Evolutionary conservation across 37 sponge, comb jelly and placozoan species (phyloP).

Genomic region (Cliona cf. orientalis): DNA sequence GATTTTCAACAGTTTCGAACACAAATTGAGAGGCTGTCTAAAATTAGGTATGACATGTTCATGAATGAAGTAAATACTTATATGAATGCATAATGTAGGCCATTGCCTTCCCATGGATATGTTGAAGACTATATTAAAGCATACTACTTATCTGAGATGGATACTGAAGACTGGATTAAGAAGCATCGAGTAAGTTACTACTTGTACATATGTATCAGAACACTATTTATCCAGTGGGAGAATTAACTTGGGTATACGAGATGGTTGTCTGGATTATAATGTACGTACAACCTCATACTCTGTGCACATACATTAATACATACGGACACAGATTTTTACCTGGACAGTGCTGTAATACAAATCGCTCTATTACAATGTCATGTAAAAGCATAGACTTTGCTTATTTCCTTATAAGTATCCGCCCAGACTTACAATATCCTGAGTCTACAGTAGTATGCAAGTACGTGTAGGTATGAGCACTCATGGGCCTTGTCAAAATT

Average conservation of each 20-base stretch:
- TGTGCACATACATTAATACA: neutral
- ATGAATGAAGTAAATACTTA: neutral
- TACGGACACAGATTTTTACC: neutral
- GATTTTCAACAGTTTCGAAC: constrained; percentile 94
- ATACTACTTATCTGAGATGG: constrained; percentile 87
- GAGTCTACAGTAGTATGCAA: too few species aligned
- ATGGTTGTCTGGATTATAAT: too few species aligned
- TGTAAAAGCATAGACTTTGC: too few species aligned
- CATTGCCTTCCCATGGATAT: constrained; percentile 73
- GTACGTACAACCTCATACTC: too few species aligned
- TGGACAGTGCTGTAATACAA: too few species aligned
- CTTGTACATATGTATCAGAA: neutral
- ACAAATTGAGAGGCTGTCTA: constrained; percentile 76
- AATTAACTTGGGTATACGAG: neutral
- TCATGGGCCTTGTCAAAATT: too few species aligned
- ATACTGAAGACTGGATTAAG: constrained; percentile 83
- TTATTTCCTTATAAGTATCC: too few species aligned
- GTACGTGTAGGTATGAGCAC: too few species aligned
- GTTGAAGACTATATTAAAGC: constrained; percentile 97
- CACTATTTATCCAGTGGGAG: neutral
- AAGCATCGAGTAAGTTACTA: constrained; percentile 60
- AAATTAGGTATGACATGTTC: constrained; percentile 49
- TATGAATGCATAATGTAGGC: constrained; percentile 37
- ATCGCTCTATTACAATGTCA: too few species aligned
- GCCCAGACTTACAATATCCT: too few species aligned